Evolutionary conservation across 2,888 invertebrate genomes (phyloP).

Genomic region (Laspeyria flexula): DNA sequence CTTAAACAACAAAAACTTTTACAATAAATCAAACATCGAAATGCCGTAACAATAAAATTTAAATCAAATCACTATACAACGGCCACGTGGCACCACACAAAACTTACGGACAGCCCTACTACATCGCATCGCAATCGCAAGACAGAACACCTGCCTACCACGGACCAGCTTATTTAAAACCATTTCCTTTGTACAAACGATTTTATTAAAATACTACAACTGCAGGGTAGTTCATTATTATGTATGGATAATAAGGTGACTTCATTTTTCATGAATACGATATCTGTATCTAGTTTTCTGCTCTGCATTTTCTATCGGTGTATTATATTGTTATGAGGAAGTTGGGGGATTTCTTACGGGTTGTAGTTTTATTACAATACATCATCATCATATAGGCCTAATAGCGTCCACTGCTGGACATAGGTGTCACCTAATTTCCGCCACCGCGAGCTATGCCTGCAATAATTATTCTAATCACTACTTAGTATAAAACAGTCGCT

Average conservation of each 20-base stretch:
- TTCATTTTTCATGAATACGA: background rate
- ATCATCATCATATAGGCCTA: too few species aligned
- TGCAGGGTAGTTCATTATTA: slow-evolving; percentile 3
- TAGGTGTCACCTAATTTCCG: too few species aligned
- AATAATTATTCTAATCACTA: too few species aligned
- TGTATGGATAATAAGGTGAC: background rate
- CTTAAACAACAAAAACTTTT: too few species aligned
- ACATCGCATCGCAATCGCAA: slow-evolving; percentile 3
- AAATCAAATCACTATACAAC: background rate
- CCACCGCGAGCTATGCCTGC: too few species aligned
- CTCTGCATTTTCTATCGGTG: too few species aligned
- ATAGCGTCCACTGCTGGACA: too few species aligned
- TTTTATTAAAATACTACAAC: slow-evolving; percentile 19
- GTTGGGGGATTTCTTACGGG: too few species aligned
- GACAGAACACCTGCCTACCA: slow-evolving; percentile 17
- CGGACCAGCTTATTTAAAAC: slow-evolving; percentile 25
- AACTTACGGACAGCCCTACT: slow-evolving; percentile 10
- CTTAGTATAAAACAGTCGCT: too few species aligned
- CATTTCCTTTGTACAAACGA: slow-evolving; percentile 19
- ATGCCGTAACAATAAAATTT: background rate
- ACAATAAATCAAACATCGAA: background rate
- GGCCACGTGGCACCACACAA: slow-evolving; percentile 9
- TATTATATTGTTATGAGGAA: too few species aligned
- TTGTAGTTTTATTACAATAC: too few species aligned
- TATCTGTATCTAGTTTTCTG: background rate